Base-by-base conservation (phyloP, 2,888 invertebrate species). In the Amblyteles armatorius region DNA sequence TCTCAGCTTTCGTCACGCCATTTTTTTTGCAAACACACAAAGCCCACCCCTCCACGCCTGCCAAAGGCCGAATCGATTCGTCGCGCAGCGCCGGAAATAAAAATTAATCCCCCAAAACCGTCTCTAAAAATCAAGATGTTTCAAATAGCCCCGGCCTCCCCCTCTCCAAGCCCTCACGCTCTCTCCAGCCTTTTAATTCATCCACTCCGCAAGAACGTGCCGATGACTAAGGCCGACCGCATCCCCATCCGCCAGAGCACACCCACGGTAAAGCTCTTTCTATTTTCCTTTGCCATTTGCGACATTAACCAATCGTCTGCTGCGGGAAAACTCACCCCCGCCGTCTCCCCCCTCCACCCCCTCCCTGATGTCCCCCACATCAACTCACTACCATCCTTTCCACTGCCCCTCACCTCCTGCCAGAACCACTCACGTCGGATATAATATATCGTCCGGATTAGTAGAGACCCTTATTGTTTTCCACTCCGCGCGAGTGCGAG, bases 381-480 rank as follows among this genome's bases (percentile, higher is more conserved):
- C 52, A 68, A 72, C 80, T 79, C 52, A 60, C 52, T 74, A 52
- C 77, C 79, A 72, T 72, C 60, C 68, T 40, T 63, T 52, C 40
- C 36, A 73, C 74, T 29, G 26, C 68, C 82, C 85, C 81, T 86
- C 82, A 74, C 82, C 77, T 81, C 73, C 88, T 91, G 91, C 90
- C 91, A 91, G 88, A 89, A 93, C 90, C 93, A 93, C 91, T 93
- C 93, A 90, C 90, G 89, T 91, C 91, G 90, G 91, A 91, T 92
- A 92, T 93, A 93, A 93, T 92, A 91, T 93, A 94, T 93, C 91
- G 92, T 90, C 86, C 88, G 92, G 93, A 93, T 94, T 93, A 93
- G 90, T 88, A 88, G 90, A 90, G 90, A 89, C 91, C 91, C 93
- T 94, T 93, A 94, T 93, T 94, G 93, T 94, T 93, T 94, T 93